Percentiles rank a stretch among this genome's conserved stretches.
Conservation (phyloP, 2,797 vertebrate genomes). For the Sebastolobus alascanus region DNA sequence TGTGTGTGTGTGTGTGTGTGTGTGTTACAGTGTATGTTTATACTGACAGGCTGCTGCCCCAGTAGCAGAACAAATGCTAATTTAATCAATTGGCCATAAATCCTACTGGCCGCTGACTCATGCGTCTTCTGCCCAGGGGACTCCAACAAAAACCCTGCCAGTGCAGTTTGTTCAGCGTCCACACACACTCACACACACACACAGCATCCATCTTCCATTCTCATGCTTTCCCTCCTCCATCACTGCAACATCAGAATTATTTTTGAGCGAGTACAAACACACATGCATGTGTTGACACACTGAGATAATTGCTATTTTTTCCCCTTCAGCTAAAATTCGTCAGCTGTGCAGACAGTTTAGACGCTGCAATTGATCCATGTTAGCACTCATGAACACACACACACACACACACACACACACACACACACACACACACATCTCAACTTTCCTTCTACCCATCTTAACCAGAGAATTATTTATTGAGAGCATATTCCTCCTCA, state of each 20-base stretch:
- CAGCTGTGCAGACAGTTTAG: conserved; percentile 34
- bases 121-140: conserved; percentile 86
- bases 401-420: too few species aligned
- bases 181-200: conserved; percentile 39
- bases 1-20: conserved; percentile 58
- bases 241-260: conserved; percentile 48
- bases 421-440: conserved; percentile 33
- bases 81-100: conserved; percentile 98
- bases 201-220: conserved; percentile 64
- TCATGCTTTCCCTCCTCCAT: conserved; percentile 56
- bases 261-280: conserved; percentile 40
- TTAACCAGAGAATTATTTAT: conserved; percentile 71
- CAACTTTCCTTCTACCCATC: conserved; percentile 57
- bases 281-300: conserved; percentile 54
- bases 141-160: conserved; percentile 85
- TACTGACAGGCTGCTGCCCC: conserved; percentile 82
- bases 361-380: conserved; percentile 38
- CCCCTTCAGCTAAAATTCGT: conserved; percentile 26
- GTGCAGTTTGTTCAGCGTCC: conserved; percentile 83
- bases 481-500: conserved; percentile 45
- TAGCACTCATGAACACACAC: conserved; percentile 25
- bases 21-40: conserved; percentile 70
- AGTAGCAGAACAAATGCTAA: conserved; percentile 97
- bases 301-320: conserved; percentile 54
- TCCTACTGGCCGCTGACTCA: conserved; percentile 95